Conservation (phyloP, 92 coral and sea anemone genomes). For the Ricordea florida region DNA sequence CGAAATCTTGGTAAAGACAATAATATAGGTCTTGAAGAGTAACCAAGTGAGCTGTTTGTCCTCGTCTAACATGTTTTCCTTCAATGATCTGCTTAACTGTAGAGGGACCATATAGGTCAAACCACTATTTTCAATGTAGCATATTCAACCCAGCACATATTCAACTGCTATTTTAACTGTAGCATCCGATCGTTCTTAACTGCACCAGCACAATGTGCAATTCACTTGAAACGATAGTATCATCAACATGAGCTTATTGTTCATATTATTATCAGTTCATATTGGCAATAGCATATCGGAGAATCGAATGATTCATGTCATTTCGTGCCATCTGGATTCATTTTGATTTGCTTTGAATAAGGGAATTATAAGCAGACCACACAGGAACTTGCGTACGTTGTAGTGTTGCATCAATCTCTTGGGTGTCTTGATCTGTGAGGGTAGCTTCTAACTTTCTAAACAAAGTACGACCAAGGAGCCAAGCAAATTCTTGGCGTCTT, state of each 20-base stretch:
- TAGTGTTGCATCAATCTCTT: no score
- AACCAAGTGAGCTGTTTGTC: slow-evolving; percentile 56
- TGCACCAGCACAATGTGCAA: slow-evolving; percentile 69
- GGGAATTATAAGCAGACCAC: no score
- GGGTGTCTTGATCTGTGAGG: no score
- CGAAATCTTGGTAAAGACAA: no score
- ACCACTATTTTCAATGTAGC: no score
- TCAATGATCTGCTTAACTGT: slow-evolving; percentile 63
- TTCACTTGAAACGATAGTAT: slow-evolving; percentile 61
- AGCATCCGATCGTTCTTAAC: slow-evolving; percentile 42
- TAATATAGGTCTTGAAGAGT: slow-evolving; percentile 57
- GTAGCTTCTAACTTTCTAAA: no score
- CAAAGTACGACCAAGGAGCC: no score
- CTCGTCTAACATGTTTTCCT: slow-evolving; percentile 56
- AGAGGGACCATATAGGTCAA: slow-evolving; percentile 57
- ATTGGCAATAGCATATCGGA: slow-evolving; percentile 62
- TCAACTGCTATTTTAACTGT: slow-evolving; percentile 53
- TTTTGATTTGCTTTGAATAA: no score
- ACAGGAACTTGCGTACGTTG: no score
- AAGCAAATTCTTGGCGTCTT: no score
- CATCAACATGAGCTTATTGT: slow-evolving; percentile 32
- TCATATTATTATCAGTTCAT: slow-evolving; percentile 43
- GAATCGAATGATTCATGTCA: no score
- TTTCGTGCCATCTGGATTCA: no score
- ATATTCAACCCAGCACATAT: slow-evolving; percentile 68